Evolutionary conservation across 2,113 vertebrate species (phyloP), one percentile per base, ranked within the genome.

Genomic region (Zosterops lateralis): DNA sequence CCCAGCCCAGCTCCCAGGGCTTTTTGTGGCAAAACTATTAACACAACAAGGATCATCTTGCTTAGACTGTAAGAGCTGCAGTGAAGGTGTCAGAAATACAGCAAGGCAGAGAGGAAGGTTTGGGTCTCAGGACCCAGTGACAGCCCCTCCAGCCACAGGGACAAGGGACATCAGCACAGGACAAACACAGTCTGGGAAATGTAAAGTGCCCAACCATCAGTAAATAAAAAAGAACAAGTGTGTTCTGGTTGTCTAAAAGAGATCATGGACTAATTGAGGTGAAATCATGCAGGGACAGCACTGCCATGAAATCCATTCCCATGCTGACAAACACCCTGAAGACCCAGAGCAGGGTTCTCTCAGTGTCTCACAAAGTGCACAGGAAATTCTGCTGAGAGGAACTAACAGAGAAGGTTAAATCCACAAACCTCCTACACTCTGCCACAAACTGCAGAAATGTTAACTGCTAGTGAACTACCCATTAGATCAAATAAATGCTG

Each of bases 201-300:
- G 1, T 3, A 1, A 40, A 36, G 19, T 3, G 21, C 19, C 7
- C 34, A 82, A 51, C 51, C 56, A 14, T 0, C 12, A 68, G 25
- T 16, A 57, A 60, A 67, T 6, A 62, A 58, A 73, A 73, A 84
- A 7, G 8, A 80, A 19, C 0, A 53, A 73, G 10, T 1, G 17
- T 22, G 22, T 22, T 71, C 42, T 20, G 18, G 38, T 34, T 81
- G 40, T 34, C 56, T 71, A 38, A 45, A 44, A 36, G 31, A 42
- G 40, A 44, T 29, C 44, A 71, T 7, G 31, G 53, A 31, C 14
- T 61, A 61, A 65, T 36, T 68, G 1, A 77, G 19, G 67, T 58
- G 70, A 82, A 87, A 66, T 24, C 16, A 26, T 16, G 19, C 62
- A 34, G 17, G 9, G 44, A 58, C 45, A 71, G 61, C 83, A 60